Base-by-base conservation (phyloP, 2,797 vertebrate species). In the Alfaro cultratus region DNA sequence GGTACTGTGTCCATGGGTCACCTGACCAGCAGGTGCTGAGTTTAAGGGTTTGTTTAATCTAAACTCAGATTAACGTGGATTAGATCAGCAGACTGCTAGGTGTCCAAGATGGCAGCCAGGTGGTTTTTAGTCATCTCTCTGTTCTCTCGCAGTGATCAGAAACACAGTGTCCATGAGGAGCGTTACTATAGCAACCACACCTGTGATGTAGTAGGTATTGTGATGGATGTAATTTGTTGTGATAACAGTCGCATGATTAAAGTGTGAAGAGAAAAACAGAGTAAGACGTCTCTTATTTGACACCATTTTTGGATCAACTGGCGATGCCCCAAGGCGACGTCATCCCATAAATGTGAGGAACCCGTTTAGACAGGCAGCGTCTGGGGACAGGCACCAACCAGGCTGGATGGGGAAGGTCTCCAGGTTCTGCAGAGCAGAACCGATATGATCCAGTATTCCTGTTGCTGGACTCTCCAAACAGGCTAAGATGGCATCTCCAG, bases 211-310 rank as follows among this genome's bases (percentile, higher is more conserved):
- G 57, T 74, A 83, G 76, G 80, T 78, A 39, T 60, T 80, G 78
- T 88, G 12, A 75, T 87, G 83, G 85, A 84, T 84, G 77, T 88
- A 77, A 78, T 26, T 72, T 77, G 49, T 73, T 79, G 81, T 87
- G 45, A 76, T 83, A 74, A 83, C 21, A 89, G 75, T 57, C 85
- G 88, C 89, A 91, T 91, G 88, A 91, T 85, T 91, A 92, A 92
- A 92, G 1, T 75, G 68, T 80, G 73, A 76, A 11, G 82, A 88
- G 4, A 82, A 88, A 82, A 53, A 26, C 49, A 0, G 46, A 79
- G 55, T 75, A 41, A 80, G 10, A 15, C 0, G 13, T 84, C 16
- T 3, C 0, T 77, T 26, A 53, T 34, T 39, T 39, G 11, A 15
- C 21, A 57, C 51, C 23, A 60, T 64, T 10, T 26, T 10, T 70